These are phyloP conservation scores for Cistogaster globosa DNA, from an alignment of 2,888 invertebrate species.

Conservation along the genomic window DNA sequence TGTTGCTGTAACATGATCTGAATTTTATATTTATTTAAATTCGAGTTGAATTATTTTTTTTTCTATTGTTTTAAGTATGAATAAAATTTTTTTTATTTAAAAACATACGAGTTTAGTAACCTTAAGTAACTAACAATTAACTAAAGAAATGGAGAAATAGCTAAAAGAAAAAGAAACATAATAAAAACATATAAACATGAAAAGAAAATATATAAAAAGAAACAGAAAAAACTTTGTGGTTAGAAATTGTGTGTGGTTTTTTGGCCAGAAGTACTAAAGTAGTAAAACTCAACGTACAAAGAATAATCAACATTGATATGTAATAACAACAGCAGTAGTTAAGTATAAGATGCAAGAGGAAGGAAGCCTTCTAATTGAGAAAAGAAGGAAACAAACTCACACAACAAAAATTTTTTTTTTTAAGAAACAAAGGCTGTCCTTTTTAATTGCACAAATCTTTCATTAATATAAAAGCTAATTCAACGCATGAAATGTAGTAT, in stretches of 20 bases:
- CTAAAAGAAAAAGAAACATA: background rate
- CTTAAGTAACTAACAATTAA: slow-evolving; percentile 52
- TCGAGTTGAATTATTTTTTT: slow-evolving; percentile 32
- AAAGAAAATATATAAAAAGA: background rate
- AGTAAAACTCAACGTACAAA: slow-evolving; percentile 27
- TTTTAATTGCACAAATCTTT: too few relatives aligned
- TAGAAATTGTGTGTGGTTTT: slow-evolving; percentile 47
- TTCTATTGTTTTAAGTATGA: slow-evolving; percentile 1
- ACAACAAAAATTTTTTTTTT: background rate
- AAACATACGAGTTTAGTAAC: slow-evolving; percentile 58
- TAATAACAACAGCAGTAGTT: slow-evolving; percentile 8
- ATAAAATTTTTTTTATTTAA: slow-evolving; percentile 19
- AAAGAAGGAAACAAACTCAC: background rate
- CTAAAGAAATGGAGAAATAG: slow-evolving; percentile 6
- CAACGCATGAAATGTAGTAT: too few relatives aligned
- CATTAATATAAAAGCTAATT: too few relatives aligned
- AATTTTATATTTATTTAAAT: slow-evolving; percentile 70
- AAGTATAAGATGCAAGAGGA: background rate
- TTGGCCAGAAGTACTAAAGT: slow-evolving; percentile 30
- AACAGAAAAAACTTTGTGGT: slow-evolving; percentile 44
- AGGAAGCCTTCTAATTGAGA: background rate
- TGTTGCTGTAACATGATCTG: slow-evolving; percentile 71
- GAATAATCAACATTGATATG: slow-evolving; percentile 41
- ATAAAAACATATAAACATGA: background rate
- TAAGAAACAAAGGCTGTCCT: too few relatives aligned